A percentile compares a stretch with the other conserved stretches of the same genome.
phyloP scores from a whole-genome alignment of 2,888 invertebrate genomes.

The Lasioglossum vierecki region DNA sequence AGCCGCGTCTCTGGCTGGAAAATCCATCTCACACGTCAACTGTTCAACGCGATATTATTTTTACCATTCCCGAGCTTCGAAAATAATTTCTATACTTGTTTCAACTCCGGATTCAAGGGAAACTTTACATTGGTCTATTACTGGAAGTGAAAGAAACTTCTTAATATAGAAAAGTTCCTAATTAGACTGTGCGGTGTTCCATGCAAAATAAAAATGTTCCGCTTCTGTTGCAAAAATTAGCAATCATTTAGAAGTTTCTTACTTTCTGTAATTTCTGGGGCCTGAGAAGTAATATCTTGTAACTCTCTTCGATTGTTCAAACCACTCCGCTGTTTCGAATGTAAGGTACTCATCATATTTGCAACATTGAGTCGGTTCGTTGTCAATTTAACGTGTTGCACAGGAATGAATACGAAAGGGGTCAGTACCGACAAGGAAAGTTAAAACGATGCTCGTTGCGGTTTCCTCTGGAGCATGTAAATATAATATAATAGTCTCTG shows the following conservation, averaged over 20 bases:
- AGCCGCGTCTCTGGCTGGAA: not conserved
- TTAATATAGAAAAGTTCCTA: not conserved
- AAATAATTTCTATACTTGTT: not conserved
- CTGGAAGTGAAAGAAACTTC: not conserved
- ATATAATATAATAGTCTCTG: not conserved
- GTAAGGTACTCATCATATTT: too few species aligned
- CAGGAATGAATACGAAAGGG: not conserved
- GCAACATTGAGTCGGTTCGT: not conserved
- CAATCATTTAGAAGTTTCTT: not conserved
- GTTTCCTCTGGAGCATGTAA: conserved; percentile 11
- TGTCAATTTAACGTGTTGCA: not conserved
- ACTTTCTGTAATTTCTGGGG: not conserved
- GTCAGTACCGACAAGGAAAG: not conserved
- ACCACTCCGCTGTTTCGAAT: not conserved
- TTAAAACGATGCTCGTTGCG: conserved; percentile 21
- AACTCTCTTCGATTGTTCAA: not conserved
- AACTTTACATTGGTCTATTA: not conserved
- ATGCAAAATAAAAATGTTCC: not conserved
- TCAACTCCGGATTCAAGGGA: not conserved
- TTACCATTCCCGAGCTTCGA: not conserved
- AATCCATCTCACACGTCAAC: not conserved
- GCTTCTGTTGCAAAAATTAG: not conserved
- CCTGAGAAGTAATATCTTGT: not conserved
- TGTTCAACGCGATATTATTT: not conserved
- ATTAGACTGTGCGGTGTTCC: not conserved